These are phyloP conservation scores for Apocheima hispidaria DNA, from an alignment of 2,888 invertebrate species.

Conservation along the genomic window DNA sequence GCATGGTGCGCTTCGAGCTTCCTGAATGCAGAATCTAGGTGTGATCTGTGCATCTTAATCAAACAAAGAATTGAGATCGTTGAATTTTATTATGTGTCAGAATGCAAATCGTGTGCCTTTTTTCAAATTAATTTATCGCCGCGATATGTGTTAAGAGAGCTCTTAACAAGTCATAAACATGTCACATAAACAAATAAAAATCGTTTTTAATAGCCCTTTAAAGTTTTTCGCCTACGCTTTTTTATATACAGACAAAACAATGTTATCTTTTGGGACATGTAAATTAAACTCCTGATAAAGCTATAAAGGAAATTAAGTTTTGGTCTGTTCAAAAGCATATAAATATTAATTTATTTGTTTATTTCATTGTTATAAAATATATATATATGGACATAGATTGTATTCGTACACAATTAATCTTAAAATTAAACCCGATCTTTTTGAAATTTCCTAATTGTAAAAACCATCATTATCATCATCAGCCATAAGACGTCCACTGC, in stretches of 20 bases:
- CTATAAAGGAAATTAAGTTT: conserved; percentile 5
- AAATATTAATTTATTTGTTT: conserved; percentile 4
- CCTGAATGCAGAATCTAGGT: too few species aligned
- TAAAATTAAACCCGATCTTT: too few species aligned
- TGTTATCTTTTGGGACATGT: background rate
- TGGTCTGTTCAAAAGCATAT: background rate
- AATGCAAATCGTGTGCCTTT: conserved; percentile 8
- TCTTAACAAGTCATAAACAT: conserved; percentile 22
- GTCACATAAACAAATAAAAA: conserved; percentile 21
- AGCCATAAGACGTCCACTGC: too few species aligned
- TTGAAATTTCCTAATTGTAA: too few species aligned
- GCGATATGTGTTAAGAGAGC: conserved; percentile 4
- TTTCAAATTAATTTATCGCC: conserved; percentile 9
- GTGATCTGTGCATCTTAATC: too few species aligned
- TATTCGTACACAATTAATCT: too few species aligned
- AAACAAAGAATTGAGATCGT: background rate
- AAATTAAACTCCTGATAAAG: conserved; percentile 7
- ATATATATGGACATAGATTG: too few species aligned
- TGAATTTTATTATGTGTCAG: conserved; percentile 6
- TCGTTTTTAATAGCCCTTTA: conserved; percentile 2
- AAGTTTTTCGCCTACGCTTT: conserved; percentile 14
- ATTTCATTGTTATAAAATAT: too few species aligned
- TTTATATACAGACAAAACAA: conserved; percentile 16
- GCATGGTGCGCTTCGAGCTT: too few species aligned
- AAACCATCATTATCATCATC: too few species aligned